phyloP scores from a whole-genome alignment of 2,888 invertebrate species.

The Phanerotoma sp. region DNA sequence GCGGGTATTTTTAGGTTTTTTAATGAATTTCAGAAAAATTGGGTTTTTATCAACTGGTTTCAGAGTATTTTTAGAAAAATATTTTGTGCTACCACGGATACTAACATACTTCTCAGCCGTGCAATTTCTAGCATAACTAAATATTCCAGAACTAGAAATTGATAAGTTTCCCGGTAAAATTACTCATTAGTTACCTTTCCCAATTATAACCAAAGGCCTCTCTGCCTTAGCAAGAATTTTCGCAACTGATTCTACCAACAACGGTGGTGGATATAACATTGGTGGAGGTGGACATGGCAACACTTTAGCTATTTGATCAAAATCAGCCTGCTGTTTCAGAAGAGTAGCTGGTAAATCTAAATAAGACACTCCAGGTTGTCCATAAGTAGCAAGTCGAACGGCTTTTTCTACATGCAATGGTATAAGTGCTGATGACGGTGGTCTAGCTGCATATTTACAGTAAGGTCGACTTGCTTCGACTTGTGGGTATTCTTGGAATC shows the following conservation, averaged over 20 bases:
- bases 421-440: slow-evolving; percentile 78
- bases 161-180: background rate
- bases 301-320: slow-evolving; percentile 45
- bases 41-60: no score
- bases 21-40: no score
- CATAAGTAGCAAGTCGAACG: slow-evolving; percentile 77
- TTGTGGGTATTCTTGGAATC: slow-evolving; percentile 94
- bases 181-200: slow-evolving; percentile 66
- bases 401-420: slow-evolving; percentile 93
- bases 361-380: slow-evolving; percentile 88
- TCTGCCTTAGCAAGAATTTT: slow-evolving; percentile 69
- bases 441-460: slow-evolving; percentile 89
- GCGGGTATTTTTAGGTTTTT: no score
- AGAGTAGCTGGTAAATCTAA: slow-evolving; percentile 91
- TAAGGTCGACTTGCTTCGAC: slow-evolving; percentile 86
- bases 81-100: no score
- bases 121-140: no score
- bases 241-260: slow-evolving; percentile 70
- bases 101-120: no score
- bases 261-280: slow-evolving; percentile 69
- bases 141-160: no score
- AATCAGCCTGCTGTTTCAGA: slow-evolving; percentile 61
- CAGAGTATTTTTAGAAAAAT: no score
- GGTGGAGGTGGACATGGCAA: slow-evolving; percentile 63
- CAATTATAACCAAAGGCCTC: slow-evolving; percentile 86